A percentile compares a stretch with the other conserved stretches of the same genome.
These are phyloP conservation scores for Cheilosia vulpina DNA, from an alignment of 2,888 invertebrate species.

Conservation along the genomic window DNA sequence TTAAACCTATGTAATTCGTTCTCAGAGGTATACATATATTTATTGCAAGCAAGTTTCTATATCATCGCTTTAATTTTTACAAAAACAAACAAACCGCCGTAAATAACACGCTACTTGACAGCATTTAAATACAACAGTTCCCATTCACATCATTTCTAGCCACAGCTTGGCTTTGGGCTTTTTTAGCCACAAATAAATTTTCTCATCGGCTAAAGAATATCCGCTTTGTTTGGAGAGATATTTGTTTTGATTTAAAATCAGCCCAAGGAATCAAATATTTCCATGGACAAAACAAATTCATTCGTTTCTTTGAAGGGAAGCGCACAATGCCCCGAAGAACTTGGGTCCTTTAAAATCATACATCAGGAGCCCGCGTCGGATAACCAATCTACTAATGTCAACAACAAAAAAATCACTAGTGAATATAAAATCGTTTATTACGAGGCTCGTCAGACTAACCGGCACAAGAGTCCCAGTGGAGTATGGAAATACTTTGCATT, in stretches of 20 bases:
- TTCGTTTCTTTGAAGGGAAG: conserved; percentile 1
- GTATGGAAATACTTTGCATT: conserved; percentile 71
- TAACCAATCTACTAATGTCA: neutral
- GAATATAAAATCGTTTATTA: conserved; percentile 63
- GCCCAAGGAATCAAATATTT: no score
- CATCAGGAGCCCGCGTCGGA: conserved; percentile 33
- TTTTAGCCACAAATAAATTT: neutral
- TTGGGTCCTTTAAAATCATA: conserved; percentile 62
- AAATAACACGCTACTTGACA: neutral
- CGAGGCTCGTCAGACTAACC: conserved; percentile 59
- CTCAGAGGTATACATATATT: no score
- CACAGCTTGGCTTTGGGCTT: conserved; percentile 22
- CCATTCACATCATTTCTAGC: neutral
- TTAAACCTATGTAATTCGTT: no score
- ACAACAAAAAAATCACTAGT: conserved; percentile 33
- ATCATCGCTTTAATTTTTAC: no score
- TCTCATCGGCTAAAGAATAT: conserved; percentile 61
- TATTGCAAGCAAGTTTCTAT: no score
- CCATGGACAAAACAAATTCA: conserved; percentile 35
- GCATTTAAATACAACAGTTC: neutral
- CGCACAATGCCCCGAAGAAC: conserved; percentile 18
- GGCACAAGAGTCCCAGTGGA: conserved; percentile 65
- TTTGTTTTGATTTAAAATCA: conserved; percentile 46
- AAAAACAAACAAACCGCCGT: conserved; percentile 25
- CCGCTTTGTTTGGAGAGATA: conserved; percentile 58